Percentiles rank a stretch among this genome's conserved stretches.
These are phyloP conservation scores for Euura lappo DNA, from an alignment of 1,140 invertebrate genomes.

Conservation along the genomic window DNA sequence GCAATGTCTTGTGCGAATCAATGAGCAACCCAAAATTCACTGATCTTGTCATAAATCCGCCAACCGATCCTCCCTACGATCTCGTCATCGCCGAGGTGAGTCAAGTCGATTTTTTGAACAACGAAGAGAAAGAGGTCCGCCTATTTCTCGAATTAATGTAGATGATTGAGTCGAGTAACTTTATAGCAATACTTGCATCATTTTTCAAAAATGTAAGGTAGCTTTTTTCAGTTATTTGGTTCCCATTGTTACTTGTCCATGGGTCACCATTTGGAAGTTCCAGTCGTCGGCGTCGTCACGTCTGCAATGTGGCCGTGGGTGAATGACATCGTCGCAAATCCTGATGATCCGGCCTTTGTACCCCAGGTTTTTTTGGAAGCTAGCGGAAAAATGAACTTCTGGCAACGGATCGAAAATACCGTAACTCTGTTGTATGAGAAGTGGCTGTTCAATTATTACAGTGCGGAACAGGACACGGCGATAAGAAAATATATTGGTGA, in stretches of 20 bases:
- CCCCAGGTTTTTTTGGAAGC: conserved; percentile 66
- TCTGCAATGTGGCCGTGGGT: conserved; percentile 67
- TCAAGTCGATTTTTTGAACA: background rate
- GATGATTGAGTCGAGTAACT: conserved; percentile 64
- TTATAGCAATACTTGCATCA: conserved; percentile 49
- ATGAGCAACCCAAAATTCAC: conserved; percentile 31
- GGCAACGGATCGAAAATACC: conserved; percentile 64
- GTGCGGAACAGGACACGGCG: conserved; percentile 43
- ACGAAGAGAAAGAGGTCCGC: conserved; percentile 23
- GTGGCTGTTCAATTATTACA: conserved; percentile 26
- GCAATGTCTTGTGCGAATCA: conserved; percentile 21
- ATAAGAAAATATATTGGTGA: conserved; percentile 57
- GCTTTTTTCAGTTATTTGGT: conserved; percentile 26
- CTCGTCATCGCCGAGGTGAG: conserved; percentile 39
- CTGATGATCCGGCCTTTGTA: conserved; percentile 65
- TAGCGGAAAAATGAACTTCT: conserved; percentile 65
- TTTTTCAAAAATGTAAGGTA: too few relatives aligned
- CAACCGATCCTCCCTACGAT: conserved; percentile 31
- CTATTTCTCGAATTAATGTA: conserved; percentile 52
- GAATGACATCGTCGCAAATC: conserved; percentile 66
- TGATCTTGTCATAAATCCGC: conserved; percentile 7
- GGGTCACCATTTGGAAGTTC: conserved; percentile 63
- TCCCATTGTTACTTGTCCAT: conserved; percentile 61
- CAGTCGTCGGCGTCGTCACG: conserved; percentile 66
- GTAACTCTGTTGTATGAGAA: conserved; percentile 34